These are phyloP conservation scores for Philaenus spumarius DNA, from an alignment of 1,140 invertebrate species.

Conservation along the genomic window DNA sequence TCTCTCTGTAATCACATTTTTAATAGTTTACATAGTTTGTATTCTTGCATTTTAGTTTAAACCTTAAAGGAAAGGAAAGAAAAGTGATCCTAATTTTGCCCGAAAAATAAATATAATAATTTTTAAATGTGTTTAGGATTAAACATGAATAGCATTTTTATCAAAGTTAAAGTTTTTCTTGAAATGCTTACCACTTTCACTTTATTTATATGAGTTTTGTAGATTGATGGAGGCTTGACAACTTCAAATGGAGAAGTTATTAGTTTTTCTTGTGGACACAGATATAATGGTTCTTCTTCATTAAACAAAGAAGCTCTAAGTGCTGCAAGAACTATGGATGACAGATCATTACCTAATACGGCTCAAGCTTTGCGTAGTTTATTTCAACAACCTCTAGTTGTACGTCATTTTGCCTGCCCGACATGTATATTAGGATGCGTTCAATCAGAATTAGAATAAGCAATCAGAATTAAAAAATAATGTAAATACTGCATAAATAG, in stretches of 20 bases:
- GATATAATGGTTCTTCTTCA: constrained; percentile 8
- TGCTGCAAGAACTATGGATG: constrained; percentile 5
- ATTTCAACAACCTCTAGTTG: constrained; percentile 11
- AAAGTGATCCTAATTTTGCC: no score
- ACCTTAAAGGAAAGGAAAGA: no score
- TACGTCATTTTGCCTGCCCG: constrained; percentile 19
- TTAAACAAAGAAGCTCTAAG: constrained; percentile 8
- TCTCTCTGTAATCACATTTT: no score
- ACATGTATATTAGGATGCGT: constrained; percentile 14
- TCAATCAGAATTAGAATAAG: constrained; percentile 4
- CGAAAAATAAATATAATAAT: no score
- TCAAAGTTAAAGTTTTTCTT: no score
- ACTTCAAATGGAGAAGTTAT: constrained; percentile 7
- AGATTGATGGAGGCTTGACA: not conserved
- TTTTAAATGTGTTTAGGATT: no score
- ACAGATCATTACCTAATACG: constrained; percentile 10
- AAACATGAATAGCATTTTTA: no score
- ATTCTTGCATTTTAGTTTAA: no score
- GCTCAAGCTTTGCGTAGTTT: constrained; percentile 11
- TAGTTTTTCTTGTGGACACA: constrained; percentile 14
- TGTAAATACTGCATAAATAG: no score
- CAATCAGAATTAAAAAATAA: not conserved
- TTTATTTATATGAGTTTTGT: no score
- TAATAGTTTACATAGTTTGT: no score
- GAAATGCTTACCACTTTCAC: no score